These are phyloP conservation scores for Pollenia labialis DNA, from an alignment of 2,888 invertebrate species.

Conservation along the genomic window DNA sequence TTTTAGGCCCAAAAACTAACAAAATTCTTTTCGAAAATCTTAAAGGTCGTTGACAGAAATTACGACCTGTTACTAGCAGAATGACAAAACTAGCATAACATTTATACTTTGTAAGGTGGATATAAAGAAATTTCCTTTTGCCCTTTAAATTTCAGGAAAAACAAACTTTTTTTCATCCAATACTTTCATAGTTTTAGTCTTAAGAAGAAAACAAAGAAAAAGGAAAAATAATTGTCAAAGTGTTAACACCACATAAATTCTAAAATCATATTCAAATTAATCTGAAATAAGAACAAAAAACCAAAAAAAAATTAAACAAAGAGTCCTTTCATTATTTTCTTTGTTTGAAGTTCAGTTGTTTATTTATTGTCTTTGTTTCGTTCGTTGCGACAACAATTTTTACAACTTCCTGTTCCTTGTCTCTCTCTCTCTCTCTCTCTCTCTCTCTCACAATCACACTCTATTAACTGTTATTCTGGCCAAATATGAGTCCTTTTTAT, in stretches of 20 bases:
- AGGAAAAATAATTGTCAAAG: constrained; percentile 65
- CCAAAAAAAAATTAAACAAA: constrained; percentile 12
- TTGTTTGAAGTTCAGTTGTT: constrained; percentile 28
- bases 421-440: not conserved
- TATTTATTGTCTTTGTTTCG: constrained; percentile 49
- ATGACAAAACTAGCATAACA: no score
- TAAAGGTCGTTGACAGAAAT: no score
- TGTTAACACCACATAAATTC: constrained; percentile 72
- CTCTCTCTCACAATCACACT: no score
- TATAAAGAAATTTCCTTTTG: no score
- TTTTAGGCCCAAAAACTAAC: no score
- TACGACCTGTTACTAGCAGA: no score
- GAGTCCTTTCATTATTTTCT: constrained; percentile 20
- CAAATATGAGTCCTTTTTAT: not conserved
- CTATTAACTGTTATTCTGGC: constrained; percentile 2
- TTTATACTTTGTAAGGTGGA: no score
- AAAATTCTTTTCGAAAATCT: no score
- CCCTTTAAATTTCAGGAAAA: no score
- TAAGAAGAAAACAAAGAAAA: constrained; percentile 13
- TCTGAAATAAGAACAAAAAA: not conserved
- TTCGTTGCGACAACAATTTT: constrained; percentile 41
- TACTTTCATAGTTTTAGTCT: constrained; percentile 3
- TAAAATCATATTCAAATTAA: constrained; percentile 67
- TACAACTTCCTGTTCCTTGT: constrained; percentile 57
- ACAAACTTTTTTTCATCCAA: no score